Evolutionary conservation across 2,113 vertebrate genomes (phyloP).

Genomic region (Cranoglanis bouderius): DNA sequence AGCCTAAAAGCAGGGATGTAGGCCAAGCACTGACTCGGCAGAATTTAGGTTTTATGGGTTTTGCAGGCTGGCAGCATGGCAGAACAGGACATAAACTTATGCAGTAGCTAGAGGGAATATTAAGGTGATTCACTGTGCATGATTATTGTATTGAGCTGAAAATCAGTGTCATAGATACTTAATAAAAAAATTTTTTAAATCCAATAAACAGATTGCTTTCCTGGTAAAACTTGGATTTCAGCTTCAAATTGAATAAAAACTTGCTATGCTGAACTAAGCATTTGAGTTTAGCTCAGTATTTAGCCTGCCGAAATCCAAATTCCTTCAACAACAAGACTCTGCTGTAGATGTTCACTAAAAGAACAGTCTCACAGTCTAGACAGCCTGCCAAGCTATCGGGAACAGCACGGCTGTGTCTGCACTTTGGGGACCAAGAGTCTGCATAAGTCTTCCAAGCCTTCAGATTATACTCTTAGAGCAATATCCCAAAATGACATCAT

Average conservation of each 20-base stretch:
- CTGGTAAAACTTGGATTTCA: not conserved
- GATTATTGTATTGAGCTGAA: not conserved
- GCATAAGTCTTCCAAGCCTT: not conserved
- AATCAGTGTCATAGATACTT: not conserved
- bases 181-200: not conserved
- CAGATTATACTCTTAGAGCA: not conserved
- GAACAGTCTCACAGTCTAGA: slow-evolving; percentile 14
- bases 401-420: slow-evolving; percentile 33
- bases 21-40: slow-evolving; percentile 44
- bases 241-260: not conserved
- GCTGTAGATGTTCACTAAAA: not conserved
- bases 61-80: not conserved
- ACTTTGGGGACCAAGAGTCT: not conserved
- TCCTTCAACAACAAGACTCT: not conserved
- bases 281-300: not conserved
- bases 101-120: not conserved
- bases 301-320: not conserved
- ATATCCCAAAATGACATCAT: not conserved
- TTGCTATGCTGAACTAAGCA: not conserved
- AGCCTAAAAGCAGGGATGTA: slow-evolving; percentile 40
- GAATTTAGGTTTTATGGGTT: slow-evolving; percentile 34
- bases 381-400: not conserved
- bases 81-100: slow-evolving; percentile 6
- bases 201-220: not conserved
- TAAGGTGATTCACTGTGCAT: not conserved